These are phyloP conservation scores for Teinopalpus imperialis DNA, from an alignment of 2,888 invertebrate species.

Conservation along the genomic window DNA sequence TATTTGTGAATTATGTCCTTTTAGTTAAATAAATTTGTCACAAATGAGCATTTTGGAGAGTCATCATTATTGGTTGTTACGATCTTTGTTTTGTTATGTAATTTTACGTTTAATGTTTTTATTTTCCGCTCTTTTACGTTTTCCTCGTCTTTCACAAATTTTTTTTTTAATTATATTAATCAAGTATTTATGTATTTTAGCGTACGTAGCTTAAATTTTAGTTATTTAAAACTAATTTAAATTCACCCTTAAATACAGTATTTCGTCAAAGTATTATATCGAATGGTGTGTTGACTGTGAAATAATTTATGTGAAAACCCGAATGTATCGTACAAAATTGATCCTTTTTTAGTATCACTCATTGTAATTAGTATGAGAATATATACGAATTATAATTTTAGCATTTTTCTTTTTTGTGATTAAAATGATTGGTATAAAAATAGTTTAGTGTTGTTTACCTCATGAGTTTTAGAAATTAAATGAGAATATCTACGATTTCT, in stretches of 20 bases:
- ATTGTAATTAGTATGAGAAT: slow-evolving; percentile 45
- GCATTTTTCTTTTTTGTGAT: slow-evolving; percentile 46
- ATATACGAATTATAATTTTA: slow-evolving; percentile 44
- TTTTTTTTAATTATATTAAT: slow-evolving; percentile 48
- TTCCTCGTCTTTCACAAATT: slow-evolving; percentile 47
- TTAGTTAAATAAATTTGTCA: slow-evolving; percentile 1
- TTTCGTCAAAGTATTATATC: slow-evolving; percentile 46
- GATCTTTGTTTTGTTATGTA: slow-evolving; percentile 73
- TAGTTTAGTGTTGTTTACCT: slow-evolving; percentile 80
- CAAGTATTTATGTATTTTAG: slow-evolving; percentile 73
- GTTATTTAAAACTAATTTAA: slow-evolving; percentile 54
- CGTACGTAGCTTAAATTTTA: slow-evolving; percentile 68
- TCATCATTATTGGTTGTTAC: slow-evolving; percentile 66
- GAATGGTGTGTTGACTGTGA: slow-evolving; percentile 56
- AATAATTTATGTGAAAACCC: slow-evolving; percentile 27
- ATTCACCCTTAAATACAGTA: slow-evolving; percentile 50
- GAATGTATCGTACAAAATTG: slow-evolving; percentile 47
- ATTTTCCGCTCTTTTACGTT: slow-evolving; percentile 45
- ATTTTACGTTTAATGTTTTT: slow-evolving; percentile 70
- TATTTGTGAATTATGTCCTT: too few species aligned
- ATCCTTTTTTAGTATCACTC: slow-evolving; percentile 31
- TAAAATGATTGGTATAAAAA: slow-evolving; percentile 65
- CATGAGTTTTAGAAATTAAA: slow-evolving; percentile 81
- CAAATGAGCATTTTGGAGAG: slow-evolving; percentile 19
- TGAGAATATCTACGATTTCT: slow-evolving; percentile 62